These are phyloP conservation scores for Melipona bicolor DNA, from an alignment of 2,888 invertebrate genomes.

Conservation along the genomic window DNA sequence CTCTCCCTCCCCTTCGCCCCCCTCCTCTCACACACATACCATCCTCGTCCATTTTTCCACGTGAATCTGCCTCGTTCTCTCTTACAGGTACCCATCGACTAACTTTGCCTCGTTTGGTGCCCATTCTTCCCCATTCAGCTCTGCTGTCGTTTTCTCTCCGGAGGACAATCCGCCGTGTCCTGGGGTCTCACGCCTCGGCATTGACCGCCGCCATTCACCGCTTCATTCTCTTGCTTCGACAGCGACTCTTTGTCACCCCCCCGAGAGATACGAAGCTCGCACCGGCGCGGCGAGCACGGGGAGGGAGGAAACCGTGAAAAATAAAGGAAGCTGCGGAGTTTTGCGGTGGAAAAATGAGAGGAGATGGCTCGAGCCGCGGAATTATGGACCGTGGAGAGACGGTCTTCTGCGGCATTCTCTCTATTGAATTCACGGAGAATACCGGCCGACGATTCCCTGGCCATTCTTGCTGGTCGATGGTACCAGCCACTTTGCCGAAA, in stretches of 20 bases:
- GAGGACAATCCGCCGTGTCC: conserved; percentile 72
- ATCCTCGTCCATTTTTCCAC: conserved; percentile 35
- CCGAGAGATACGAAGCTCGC: conserved; percentile 45
- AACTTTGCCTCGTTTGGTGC: conserved; percentile 77
- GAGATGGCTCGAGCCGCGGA: conserved; percentile 64
- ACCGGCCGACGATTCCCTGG: conserved; percentile 34
- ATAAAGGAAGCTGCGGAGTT: conserved; percentile 50
- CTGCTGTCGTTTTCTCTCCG: conserved; percentile 76
- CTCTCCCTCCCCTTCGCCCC: background rate
- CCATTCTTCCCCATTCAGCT: conserved; percentile 80
- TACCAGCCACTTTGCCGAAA: conserved; percentile 49
- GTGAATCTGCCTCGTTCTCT: conserved; percentile 23
- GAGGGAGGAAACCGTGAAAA: conserved; percentile 52
- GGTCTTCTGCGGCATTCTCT: conserved; percentile 19
- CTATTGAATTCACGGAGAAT: conserved; percentile 55
- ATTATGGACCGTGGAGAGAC: conserved; percentile 51
- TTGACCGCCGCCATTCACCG: conserved; percentile 77
- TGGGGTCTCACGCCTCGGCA: conserved; percentile 80
- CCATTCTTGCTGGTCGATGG: conserved; percentile 24
- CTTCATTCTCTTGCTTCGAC: conserved; percentile 80
- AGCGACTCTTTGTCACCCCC: conserved; percentile 73
- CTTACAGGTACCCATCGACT: conserved; percentile 56
- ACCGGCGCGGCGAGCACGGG: conserved; percentile 7
- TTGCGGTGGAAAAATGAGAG: conserved; percentile 65
- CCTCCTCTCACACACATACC: background rate